Evolutionary conservation across 2,113 vertebrate genomes (phyloP).

Genomic region (Scalopus aquaticus): DNA sequence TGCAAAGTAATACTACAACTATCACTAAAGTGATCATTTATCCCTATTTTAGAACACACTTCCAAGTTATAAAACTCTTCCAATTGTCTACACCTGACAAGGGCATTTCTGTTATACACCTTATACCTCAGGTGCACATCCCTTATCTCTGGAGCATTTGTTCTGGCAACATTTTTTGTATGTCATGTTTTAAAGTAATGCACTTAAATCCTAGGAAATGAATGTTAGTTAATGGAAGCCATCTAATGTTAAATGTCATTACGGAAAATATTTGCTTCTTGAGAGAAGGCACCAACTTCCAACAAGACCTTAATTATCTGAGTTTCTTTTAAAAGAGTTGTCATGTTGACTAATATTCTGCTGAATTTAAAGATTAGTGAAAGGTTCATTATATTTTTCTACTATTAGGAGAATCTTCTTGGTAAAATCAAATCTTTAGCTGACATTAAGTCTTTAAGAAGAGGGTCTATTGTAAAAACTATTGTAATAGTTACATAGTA

Average conservation of each 20-base stretch:
- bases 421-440: slow-evolving; percentile 25
- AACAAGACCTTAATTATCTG: background rate
- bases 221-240: slow-evolving; percentile 30
- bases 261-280: background rate
- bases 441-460: slow-evolving; percentile 15
- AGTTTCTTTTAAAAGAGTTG: slow-evolving; percentile 10
- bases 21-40: background rate
- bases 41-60: background rate
- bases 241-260: background rate
- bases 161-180: background rate
- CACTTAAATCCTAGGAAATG: slow-evolving; percentile 22
- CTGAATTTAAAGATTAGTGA: slow-evolving; percentile 52
- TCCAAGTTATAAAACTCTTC: background rate
- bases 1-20: background rate
- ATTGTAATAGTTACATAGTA: background rate
- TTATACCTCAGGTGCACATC: background rate
- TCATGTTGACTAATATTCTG: background rate
- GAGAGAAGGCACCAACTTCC: slow-evolving; percentile 4
- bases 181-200: background rate
- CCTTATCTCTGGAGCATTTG: background rate
- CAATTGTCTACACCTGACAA: background rate
- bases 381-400: slow-evolving; percentile 17
- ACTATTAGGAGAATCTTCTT: background rate
- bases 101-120: background rate
- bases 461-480: background rate